phyloP scores from a whole-genome alignment of 53 echinoderm and acorn worm genomes.

The Crossaster papposus region DNA sequence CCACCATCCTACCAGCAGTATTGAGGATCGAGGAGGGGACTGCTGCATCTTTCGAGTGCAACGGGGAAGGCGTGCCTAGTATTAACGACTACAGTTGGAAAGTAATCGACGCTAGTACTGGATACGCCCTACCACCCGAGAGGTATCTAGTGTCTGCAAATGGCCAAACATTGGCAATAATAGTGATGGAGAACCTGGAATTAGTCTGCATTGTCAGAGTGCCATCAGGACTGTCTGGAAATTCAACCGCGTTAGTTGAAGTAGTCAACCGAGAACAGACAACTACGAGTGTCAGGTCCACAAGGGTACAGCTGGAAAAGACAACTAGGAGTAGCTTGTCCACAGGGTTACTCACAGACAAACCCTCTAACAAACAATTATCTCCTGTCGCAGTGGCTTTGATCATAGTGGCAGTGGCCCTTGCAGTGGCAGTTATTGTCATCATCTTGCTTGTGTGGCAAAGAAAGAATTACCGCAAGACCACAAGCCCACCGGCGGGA shows the following conservation, averaged over 20 bases:
- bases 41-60: background rate
- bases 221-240: conserved; percentile 45
- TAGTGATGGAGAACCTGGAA: conserved; percentile 7
- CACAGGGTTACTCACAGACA: background rate
- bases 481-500: background rate
- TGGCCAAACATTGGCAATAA: conserved; percentile 7
- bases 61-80: conserved; percentile 29
- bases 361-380: background rate
- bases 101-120: background rate
- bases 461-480: background rate
- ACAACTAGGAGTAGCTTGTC: too few species aligned
- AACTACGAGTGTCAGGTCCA: background rate
- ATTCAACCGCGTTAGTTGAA: conserved; percentile 19
- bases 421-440: background rate
- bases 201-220: conserved; percentile 45
- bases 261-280: background rate
- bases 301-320: too few species aligned
- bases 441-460: background rate
- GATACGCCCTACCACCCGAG: background rate
- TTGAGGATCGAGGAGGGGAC: conserved; percentile 27
- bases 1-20: background rate
- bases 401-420: background rate
- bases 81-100: conserved; percentile 25
- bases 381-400: background rate
- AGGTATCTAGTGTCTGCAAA: conserved; percentile 16